These are phyloP conservation scores for Channa striata DNA, from an alignment of 2,797 vertebrate genomes.

Conservation along the genomic window DNA sequence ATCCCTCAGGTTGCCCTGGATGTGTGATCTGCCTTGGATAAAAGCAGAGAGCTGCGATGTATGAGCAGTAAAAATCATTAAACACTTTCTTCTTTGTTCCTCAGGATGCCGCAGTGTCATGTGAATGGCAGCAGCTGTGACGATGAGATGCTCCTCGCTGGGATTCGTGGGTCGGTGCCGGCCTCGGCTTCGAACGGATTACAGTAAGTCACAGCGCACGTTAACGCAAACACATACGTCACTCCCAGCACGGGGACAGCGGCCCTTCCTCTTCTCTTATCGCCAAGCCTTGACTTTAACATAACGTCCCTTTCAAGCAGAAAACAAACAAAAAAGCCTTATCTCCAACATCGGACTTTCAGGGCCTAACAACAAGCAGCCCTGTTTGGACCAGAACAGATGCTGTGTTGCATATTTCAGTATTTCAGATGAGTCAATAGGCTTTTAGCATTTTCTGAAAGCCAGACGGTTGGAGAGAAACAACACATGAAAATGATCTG, in stretches of 20 bases:
- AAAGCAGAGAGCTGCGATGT: no score
- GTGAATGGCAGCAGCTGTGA: no score
- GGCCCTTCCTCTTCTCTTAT: conserved; percentile 48
- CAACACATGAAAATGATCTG: conserved; percentile 26
- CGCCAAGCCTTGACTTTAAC: background rate
- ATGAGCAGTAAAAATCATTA: no score
- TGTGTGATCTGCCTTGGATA: no score
- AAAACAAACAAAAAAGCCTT: background rate
- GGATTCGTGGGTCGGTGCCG: no score
- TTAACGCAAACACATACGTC: conserved; percentile 1
- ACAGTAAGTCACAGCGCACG: background rate
- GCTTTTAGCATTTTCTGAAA: conserved; percentile 4
- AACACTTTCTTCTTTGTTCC: no score
- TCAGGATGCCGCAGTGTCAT: no score
- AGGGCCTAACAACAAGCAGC: conserved; percentile 27
- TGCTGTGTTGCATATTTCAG: conserved; percentile 10
- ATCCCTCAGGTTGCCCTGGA: no score
- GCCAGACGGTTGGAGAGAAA: background rate
- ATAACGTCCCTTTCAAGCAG: background rate
- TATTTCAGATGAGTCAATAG: conserved; percentile 11
- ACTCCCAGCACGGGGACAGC: conserved; percentile 13
- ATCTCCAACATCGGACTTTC: conserved; percentile 34
- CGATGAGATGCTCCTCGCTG: no score
- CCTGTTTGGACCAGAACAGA: conserved; percentile 1
- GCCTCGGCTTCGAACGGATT: background rate